Percentiles rank a stretch among this genome's conserved stretches.
phyloP scores from a whole-genome alignment of 2,888 invertebrate genomes.

The Sinohyriopsis cumingii region DNA sequence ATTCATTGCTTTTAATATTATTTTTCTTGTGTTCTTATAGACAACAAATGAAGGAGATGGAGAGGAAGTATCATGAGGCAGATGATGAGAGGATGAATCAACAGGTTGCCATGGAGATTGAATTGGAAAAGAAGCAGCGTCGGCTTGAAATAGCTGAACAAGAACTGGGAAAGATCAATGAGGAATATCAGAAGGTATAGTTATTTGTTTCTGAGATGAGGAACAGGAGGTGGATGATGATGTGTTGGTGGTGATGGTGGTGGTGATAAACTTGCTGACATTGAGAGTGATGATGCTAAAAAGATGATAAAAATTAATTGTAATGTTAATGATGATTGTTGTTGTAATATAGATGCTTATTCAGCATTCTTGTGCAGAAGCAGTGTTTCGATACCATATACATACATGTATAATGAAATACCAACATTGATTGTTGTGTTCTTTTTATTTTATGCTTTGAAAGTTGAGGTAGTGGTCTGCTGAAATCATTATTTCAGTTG shows the following conservation, averaged over 20 bases:
- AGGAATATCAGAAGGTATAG: conserved; percentile 33
- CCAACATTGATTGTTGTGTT: neutral
- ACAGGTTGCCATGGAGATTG: conserved; percentile 67
- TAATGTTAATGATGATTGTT: too few species aligned
- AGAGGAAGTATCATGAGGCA: conserved; percentile 58
- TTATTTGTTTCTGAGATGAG: neutral
- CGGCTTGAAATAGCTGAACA: conserved; percentile 51
- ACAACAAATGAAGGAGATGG: conserved; percentile 56
- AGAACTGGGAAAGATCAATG: conserved; percentile 50
- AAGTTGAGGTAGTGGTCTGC: too few species aligned
- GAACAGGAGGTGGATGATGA: neutral
- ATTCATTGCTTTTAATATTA: neutral
- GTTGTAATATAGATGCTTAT: too few species aligned
- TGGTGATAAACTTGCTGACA: too few species aligned
- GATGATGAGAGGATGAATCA: conserved; percentile 78
- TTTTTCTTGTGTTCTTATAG: conserved; percentile 31
- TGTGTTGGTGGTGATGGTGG: too few species aligned
- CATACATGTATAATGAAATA: too few species aligned
- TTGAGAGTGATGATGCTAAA: too few species aligned
- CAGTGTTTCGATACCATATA: too few species aligned
- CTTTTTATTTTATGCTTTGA: neutral
- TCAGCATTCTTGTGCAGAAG: too few species aligned
- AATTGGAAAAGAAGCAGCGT: conserved; percentile 45
- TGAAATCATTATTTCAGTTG: too few species aligned
- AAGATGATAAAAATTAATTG: too few species aligned